phyloP scores from a whole-genome alignment of 2,888 invertebrate genomes.

The Tipula unca region DNA sequence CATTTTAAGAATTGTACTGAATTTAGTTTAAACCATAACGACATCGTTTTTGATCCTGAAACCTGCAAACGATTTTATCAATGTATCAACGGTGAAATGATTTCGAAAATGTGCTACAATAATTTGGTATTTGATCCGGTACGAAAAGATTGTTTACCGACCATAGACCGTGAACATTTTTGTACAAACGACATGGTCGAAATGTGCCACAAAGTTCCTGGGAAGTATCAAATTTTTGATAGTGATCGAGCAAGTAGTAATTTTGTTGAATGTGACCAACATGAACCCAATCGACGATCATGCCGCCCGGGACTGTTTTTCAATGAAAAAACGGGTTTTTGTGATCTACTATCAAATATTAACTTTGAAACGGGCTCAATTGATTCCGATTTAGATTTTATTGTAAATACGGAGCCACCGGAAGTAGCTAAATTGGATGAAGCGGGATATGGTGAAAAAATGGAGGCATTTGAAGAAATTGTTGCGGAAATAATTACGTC shows the following conservation, averaged over 20 bases:
- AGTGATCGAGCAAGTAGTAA: neutral
- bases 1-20: neutral
- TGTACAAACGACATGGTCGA: neutral
- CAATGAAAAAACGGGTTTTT: neutral
- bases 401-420: neutral
- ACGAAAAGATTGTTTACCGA: neutral
- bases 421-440: neutral
- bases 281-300: neutral
- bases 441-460: neutral
- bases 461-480: neutral
- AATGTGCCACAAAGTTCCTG: neutral
- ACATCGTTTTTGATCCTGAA: neutral
- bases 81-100: neutral
- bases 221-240: neutral
- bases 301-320: neutral
- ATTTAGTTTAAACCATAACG: neutral
- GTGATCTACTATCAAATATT: neutral
- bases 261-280: neutral
- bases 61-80: neutral
- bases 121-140: neutral
- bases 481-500: neutral
- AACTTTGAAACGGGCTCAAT: neutral
- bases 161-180: neutral
- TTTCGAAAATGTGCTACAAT: neutral
- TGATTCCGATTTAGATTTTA: neutral